Evolutionary conservation across 2,113 vertebrate genomes (phyloP).

Genomic region (Bagarius yarrelli): DNA sequence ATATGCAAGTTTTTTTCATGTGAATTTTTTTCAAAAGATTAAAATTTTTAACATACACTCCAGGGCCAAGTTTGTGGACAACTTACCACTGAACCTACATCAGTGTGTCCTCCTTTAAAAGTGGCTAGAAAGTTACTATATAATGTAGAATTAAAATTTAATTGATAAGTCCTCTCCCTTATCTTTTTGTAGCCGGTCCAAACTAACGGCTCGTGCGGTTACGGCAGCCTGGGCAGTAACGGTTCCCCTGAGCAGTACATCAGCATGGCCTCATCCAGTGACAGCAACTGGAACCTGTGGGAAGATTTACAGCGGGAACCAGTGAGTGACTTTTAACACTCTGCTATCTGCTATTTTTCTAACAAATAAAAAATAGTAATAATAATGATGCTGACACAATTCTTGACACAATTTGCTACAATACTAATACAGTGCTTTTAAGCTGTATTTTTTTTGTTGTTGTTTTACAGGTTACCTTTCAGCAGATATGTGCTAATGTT

Average conservation of each 20-base stretch:
- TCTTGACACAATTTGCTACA: no score
- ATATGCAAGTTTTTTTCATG: no score
- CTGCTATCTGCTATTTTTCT: background rate
- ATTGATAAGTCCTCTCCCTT: background rate
- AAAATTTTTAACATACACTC: no score
- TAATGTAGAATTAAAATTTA: no score
- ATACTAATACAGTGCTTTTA: background rate
- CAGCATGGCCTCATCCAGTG: conserved; percentile 81
- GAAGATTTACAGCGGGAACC: conserved; percentile 69
- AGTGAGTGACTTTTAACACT: conserved; percentile 54
- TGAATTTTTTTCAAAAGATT: no score
- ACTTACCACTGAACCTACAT: no score
- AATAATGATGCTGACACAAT: no score
- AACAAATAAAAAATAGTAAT: no score
- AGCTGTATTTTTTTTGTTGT: background rate
- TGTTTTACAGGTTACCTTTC: conserved; percentile 73
- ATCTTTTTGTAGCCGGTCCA: conserved; percentile 76
- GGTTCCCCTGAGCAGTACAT: conserved; percentile 82
- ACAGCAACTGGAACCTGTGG: conserved; percentile 77
- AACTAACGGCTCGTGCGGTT: conserved; percentile 82
- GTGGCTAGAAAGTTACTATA: no score
- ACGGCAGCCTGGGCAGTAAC: conserved; percentile 83
- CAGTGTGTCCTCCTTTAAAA: no score
- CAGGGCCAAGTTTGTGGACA: no score
- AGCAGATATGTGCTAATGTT: conserved; percentile 80